phyloP scores from a whole-genome alignment of 2,113 vertebrate genomes.

The Halcyon senegalensis region DNA sequence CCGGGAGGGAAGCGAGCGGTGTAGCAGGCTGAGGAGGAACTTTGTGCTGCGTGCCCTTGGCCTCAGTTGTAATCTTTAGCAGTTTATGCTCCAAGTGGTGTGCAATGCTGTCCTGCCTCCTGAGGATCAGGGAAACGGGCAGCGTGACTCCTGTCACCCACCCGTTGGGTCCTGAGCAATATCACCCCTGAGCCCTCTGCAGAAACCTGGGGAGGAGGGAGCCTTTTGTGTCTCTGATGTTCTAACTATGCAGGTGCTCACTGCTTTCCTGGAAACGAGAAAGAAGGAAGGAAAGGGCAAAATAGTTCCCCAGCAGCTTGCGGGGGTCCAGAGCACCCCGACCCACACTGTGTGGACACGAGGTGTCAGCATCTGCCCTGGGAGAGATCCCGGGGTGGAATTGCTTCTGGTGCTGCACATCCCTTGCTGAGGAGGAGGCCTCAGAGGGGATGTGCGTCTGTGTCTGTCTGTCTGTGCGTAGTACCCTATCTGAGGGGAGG shows the following conservation, averaged over 20 bases:
- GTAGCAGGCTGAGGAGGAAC: neutral
- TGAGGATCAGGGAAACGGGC: neutral
- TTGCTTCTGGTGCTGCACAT: conserved; percentile 57
- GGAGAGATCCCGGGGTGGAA: neutral
- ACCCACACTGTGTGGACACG: conserved; percentile 66
- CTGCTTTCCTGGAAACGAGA: neutral
- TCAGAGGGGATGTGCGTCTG: neutral
- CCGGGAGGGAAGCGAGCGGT: neutral
- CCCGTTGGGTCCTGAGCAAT: neutral
- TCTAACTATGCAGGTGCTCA: conserved; percentile 51
- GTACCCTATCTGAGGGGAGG: neutral
- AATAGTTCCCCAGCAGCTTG: neutral
- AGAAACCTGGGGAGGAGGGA: neutral
- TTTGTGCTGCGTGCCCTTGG: neutral
- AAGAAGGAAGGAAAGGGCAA: neutral
- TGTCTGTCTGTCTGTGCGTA: conserved; percentile 46
- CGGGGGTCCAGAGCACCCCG: neutral
- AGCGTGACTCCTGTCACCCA: neutral
- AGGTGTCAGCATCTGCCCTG: conserved; percentile 49
- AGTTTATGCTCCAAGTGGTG: neutral
- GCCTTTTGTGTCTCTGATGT: neutral
- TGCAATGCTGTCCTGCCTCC: neutral
- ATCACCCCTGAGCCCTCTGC: neutral
- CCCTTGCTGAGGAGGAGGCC: neutral
- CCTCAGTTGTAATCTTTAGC: neutral